Percentiles rank a stretch among this genome's conserved stretches.
These are phyloP conservation scores for Charina bottae DNA, from an alignment of 2,113 vertebrate genomes.

Conservation along the genomic window DNA sequence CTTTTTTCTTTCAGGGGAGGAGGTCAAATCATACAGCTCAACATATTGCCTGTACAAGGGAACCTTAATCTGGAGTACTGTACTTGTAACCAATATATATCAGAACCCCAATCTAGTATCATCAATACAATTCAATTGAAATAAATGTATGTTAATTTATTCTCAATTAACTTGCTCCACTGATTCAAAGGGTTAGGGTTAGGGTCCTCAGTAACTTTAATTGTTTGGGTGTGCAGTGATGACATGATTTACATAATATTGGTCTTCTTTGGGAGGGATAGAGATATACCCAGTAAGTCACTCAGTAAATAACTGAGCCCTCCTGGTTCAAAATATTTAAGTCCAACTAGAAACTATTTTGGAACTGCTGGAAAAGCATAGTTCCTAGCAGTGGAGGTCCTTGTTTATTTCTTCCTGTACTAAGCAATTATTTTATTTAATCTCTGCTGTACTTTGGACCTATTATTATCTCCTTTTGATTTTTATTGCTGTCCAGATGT, in stretches of 20 bases:
- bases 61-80: neutral
- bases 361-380: neutral
- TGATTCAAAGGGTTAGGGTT: neutral
- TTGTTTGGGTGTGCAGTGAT: neutral
- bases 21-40: too few relatives aligned
- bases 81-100: neutral
- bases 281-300: neutral
- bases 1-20: too few relatives aligned
- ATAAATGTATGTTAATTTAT: neutral
- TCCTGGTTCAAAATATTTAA: neutral
- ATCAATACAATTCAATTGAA: neutral
- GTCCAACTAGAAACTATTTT: neutral
- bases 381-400: neutral
- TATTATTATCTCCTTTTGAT: neutral
- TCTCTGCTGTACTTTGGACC: neutral
- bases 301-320: neutral
- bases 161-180: neutral
- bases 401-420: neutral
- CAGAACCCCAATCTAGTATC: neutral
- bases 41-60: neutral
- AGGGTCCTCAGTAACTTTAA: neutral
- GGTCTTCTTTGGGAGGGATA: neutral
- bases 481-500: constrained; percentile 20
- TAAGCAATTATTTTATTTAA: neutral
- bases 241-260: neutral